These are phyloP conservation scores for Paradoxurus hermaphroditus DNA, from an alignment of 2,113 vertebrate species.

Conservation along the genomic window DNA sequence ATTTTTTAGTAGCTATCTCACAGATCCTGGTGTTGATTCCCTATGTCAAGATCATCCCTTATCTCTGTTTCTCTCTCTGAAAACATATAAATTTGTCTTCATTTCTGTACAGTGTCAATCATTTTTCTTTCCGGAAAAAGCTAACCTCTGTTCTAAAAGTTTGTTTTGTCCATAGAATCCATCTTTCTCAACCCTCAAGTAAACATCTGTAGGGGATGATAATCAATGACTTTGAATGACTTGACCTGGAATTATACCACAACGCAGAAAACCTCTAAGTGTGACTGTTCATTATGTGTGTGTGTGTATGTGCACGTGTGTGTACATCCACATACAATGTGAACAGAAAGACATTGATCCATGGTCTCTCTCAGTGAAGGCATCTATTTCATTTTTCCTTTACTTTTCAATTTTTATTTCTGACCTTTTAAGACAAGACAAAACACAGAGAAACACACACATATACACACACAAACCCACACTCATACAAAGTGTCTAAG, in stretches of 20 bases:
- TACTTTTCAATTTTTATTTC: not conserved
- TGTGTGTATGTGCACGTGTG: not conserved
- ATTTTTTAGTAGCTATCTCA: not conserved
- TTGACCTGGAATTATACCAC: not conserved
- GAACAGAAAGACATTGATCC: not conserved
- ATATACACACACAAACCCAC: not conserved
- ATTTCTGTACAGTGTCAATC: not conserved
- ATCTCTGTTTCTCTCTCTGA: not conserved
- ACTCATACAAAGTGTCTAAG: not conserved
- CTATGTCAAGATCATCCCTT: not conserved
- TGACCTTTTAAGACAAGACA: not conserved
- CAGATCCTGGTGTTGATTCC: not conserved
- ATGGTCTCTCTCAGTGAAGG: not conserved
- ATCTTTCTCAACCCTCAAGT: not conserved
- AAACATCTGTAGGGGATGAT: not conserved
- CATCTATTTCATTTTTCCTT: not conserved
- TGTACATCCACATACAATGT: accelerated
- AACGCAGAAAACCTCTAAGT: not conserved
- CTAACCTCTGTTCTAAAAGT: not conserved
- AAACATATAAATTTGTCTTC: not conserved
- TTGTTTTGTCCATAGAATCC: not conserved
- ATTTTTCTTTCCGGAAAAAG: not conserved
- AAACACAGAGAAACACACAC: not conserved
- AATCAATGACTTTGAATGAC: not conserved
- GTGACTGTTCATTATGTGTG: not conserved